These are phyloP conservation scores for Apamea sordens DNA, from an alignment of 2,888 invertebrate species.

Conservation along the genomic window DNA sequence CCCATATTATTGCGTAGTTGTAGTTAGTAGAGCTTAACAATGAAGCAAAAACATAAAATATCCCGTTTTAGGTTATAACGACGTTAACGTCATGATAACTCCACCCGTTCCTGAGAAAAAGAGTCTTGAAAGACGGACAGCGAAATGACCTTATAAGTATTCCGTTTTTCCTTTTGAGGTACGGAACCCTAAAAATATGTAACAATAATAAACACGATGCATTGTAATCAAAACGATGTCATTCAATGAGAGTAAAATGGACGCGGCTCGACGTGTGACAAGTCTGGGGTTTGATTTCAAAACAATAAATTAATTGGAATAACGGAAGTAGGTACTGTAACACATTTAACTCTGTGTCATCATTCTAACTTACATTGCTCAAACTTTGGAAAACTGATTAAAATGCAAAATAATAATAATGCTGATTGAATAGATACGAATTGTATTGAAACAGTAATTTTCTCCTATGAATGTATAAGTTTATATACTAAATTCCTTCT, in stretches of 20 bases:
- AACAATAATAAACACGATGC: too few species aligned
- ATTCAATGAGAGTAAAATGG: neutral
- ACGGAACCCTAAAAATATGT: too few species aligned
- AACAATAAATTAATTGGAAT: neutral
- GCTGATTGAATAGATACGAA: neutral
- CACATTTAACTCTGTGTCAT: neutral
- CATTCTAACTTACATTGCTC: constrained; percentile 12
- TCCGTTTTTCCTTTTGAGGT: too few species aligned
- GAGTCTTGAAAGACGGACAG: too few species aligned
- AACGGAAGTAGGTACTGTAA: neutral
- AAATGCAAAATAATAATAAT: neutral
- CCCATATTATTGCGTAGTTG: too few species aligned
- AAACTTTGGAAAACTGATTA: neutral
- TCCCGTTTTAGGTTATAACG: too few species aligned
- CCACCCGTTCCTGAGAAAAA: too few species aligned
- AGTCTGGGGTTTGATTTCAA: neutral
- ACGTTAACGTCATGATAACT: too few species aligned
- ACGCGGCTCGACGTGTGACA: neutral
- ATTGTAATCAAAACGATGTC: neutral
- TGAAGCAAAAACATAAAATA: too few species aligned
- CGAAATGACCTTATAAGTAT: too few species aligned
- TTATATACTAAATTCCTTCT: neutral
- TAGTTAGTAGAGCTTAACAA: too few species aligned
- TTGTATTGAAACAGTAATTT: neutral
- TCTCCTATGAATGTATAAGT: neutral